These are phyloP conservation scores for Thunnus thynnus DNA, from an alignment of 2,113 vertebrate genomes.

Conservation along the genomic window DNA sequence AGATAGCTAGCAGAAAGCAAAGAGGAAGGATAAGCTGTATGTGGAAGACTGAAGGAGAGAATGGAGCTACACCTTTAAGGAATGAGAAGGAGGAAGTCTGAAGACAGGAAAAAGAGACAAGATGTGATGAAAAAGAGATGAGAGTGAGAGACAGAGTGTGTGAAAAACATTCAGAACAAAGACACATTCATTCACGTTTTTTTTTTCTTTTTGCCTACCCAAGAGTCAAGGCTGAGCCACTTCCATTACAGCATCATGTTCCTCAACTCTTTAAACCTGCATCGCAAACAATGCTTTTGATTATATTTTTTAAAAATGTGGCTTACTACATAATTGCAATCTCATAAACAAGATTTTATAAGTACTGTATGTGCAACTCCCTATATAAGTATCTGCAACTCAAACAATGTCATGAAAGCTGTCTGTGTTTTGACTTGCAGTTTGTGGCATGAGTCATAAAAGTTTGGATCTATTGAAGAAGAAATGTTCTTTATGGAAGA, in stretches of 20 bases:
- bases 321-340: constrained; percentile 47
- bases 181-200: constrained; percentile 37
- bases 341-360: constrained; percentile 30
- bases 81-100: constrained; percentile 46
- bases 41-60: constrained; percentile 50
- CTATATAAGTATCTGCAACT: constrained; percentile 21
- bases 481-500: constrained; percentile 37
- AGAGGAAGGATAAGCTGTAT: constrained; percentile 17
- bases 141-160: not conserved
- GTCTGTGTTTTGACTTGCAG: constrained; percentile 25
- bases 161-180: constrained; percentile 45
- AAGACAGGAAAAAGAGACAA: constrained; percentile 21
- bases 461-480: constrained; percentile 14
- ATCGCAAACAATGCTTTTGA: constrained; percentile 11
- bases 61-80: constrained; percentile 32
- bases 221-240: not conserved
- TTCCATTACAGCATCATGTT: constrained; percentile 24
- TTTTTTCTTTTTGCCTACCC: not conserved
- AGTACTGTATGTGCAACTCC: constrained; percentile 24
- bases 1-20: not conserved
- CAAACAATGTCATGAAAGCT: constrained; percentile 4
- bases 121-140: not conserved
- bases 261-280: constrained; percentile 38
- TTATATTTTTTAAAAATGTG: constrained; percentile 11
- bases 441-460: not conserved